Evolutionary conservation across 2,113 vertebrate species (phyloP), one percentile per base, ranked within the genome.

Genomic region (Pseudorectes ferrugineus): DNA sequence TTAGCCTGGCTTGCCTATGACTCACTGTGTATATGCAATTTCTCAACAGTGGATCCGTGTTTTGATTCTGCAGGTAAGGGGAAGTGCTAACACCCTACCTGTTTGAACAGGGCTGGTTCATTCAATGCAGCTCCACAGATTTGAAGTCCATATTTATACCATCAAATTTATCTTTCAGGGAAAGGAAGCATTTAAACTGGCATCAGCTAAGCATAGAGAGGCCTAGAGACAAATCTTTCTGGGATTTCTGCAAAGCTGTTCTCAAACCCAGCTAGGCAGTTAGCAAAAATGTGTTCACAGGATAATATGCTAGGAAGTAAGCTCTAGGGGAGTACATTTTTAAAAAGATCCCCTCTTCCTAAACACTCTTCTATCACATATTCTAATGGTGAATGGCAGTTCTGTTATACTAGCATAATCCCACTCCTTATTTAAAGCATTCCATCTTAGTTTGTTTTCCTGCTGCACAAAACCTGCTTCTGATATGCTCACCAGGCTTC

Each of bases 401-500:
- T 87, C 63, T 74, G 35, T 61, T 61, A 70, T 4, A 77, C 25
- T 26, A 72, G 15, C n/a, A 23, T 48, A 84, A 63, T 36, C 13
- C 11, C 29, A 36, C 40, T 77, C 22, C 51, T 71, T 93, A 76
- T 70, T 89, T 58, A 66, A 94, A 74, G 49, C 15, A 25, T 68
- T 92, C 12, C 51, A 51, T 8, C 4, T 51, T 51, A 40, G 10
- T 67, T 89, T 67, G 35, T 59, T 92, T 86, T 63, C 48, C 61
- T 92, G 36, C 25, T 55, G 54, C 31, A 42, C 5, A 66, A 62
- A 42, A 66, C 24, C 26, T 62, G 42, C 29, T 89, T 58, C 49
- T 85, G 43, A 52, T 58, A 45, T 25, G 28, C 87, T 68, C 95
- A 98, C 98, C 95, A 95, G 48, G 35, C 42, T 86, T 57, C 83